Percentiles rank a stretch among this genome's conserved stretches.
Conservation (phyloP, 2,113 vertebrate genomes). For the Nibea albiflora region DNA sequence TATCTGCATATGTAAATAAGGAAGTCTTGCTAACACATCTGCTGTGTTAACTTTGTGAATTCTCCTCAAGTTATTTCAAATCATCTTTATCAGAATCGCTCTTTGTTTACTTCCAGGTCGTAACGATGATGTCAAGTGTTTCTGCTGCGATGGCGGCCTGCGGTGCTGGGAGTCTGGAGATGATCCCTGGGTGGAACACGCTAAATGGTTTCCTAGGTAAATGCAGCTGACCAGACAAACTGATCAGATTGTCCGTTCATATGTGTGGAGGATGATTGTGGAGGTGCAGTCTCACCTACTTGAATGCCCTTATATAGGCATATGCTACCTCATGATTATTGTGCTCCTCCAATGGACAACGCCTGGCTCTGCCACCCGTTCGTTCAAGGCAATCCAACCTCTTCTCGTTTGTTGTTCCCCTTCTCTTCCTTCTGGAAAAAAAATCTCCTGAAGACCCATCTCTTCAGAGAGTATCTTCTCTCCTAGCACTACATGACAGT, state of each 20-base stretch:
- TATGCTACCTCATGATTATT: too few species aligned
- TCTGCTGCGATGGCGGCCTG: conserved; percentile 96
- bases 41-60: background rate
- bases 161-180: conserved; percentile 98
- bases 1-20: background rate
- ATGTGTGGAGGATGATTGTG: background rate
- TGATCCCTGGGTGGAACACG: conserved; percentile 97
- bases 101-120: conserved; percentile 83
- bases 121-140: conserved; percentile 97
- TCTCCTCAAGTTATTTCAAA: background rate
- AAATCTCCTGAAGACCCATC: too few species aligned
- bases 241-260: background rate
- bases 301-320: too few species aligned
- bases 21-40: too few species aligned
- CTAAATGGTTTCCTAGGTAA: conserved; percentile 99
- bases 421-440: too few species aligned
- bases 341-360: too few species aligned
- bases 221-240: background rate
- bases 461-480: too few species aligned
- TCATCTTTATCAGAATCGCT: background rate
- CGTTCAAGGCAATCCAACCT: too few species aligned
- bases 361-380: too few species aligned
- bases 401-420: too few species aligned
- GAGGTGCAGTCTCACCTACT: too few species aligned
- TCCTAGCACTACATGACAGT: too few species aligned